Evolutionary conservation across 2,888 invertebrate species (phyloP).

Genomic region (Selenia dentaria): DNA sequence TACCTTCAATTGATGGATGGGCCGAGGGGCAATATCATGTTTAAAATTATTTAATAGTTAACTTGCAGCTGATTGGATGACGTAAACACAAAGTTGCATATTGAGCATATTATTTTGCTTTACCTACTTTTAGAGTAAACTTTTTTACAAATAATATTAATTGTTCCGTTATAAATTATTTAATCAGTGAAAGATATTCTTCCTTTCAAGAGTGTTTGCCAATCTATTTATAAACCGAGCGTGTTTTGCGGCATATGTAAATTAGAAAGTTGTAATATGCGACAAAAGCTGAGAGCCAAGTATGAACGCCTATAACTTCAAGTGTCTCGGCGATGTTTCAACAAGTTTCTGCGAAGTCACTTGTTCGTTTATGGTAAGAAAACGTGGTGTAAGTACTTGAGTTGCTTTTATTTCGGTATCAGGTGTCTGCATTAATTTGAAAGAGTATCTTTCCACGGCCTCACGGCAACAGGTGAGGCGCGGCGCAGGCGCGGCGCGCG

Average conservation of each 20-base stretch:
- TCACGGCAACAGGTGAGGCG: constrained; percentile 79
- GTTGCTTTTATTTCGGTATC: constrained; percentile 72
- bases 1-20: too few species aligned
- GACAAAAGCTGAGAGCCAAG: constrained; percentile 9
- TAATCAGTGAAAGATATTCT: too few species aligned
- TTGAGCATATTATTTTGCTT: too few species aligned
- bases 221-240: constrained; percentile 3
- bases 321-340: constrained; percentile 25
- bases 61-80: too few species aligned
- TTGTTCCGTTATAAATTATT: too few species aligned
- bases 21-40: too few species aligned
- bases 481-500: constrained; percentile 76
- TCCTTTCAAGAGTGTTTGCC: not conserved
- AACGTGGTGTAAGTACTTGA: constrained; percentile 35
- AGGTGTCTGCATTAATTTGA: constrained; percentile 78
- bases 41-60: too few species aligned
- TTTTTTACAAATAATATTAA: too few species aligned
- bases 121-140: too few species aligned
- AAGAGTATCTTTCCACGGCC: constrained; percentile 80
- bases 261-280: constrained; percentile 16
- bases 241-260: constrained; percentile 1
- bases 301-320: constrained; percentile 6
- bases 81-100: too few species aligned
- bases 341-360: constrained; percentile 20
- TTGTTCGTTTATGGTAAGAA: constrained; percentile 30